Base-by-base conservation (phyloP, 2,888 invertebrate genomes). In the Drosophila nr. medialis region DNA sequence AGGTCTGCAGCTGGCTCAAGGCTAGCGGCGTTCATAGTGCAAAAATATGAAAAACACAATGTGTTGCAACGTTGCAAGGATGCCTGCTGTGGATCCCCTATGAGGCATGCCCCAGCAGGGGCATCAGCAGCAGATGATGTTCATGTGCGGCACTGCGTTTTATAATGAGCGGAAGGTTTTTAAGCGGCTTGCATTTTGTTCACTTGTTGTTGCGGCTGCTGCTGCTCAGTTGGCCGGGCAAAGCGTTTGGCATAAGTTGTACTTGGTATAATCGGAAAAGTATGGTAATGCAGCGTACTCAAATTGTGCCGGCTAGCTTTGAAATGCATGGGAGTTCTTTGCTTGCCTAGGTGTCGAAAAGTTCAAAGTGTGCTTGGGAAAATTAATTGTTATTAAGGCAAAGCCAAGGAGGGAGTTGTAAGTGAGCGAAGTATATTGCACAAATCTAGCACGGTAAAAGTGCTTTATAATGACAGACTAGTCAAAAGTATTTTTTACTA, bases 41-140 rank as follows among this genome's bases (percentile, higher is more conserved):
- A 75, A 83, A 85, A 77, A 77, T 85, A 83, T 86, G 81, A 83
- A 86, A 86, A 86, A 81, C 85, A 86, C 77, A 83, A 80, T 72
- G 83, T 79, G 78, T 81, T 79, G 80, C 65, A 78, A 65, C 32
- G 64, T 73, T 73, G 64, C 64, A 51, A 56, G 64, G 40, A 30
- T 64, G 66, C 56, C 56, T 56, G 66, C 63, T 55, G 76, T 59
- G 64, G 64, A 64, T 11, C 56, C 58, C 71, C 77, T 62, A 74
- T 60, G 61, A 56, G 45, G 34, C 78, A 72, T 60, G 74, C 75
- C 74, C 48, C 74, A 69, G 48, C 77, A 64, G 29, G 13, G 30
- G 34, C 53, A 61, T 48, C 60, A 59, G 11, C 45, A 56, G 49
- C 60, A 56, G 36, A 69, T 77, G 88, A 60, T 77, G 69, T 75